These are phyloP conservation scores for Paradoxurus hermaphroditus DNA, from an alignment of 2,113 vertebrate genomes.

Conservation along the genomic window DNA sequence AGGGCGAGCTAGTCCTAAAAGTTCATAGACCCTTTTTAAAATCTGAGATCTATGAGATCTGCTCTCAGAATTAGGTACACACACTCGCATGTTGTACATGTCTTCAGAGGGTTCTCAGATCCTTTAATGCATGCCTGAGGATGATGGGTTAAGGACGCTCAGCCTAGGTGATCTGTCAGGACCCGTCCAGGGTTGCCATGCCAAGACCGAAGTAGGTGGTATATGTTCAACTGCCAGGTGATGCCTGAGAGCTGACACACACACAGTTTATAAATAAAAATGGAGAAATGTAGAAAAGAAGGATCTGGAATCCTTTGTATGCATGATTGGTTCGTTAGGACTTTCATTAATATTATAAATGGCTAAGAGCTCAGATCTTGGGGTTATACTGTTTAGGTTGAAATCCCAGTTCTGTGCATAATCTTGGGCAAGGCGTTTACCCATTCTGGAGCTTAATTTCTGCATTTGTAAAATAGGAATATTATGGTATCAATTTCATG, in stretches of 20 bases:
- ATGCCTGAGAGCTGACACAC: slow-evolving; percentile 12
- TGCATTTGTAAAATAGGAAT: neutral
- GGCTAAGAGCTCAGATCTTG: neutral
- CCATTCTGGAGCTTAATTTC: neutral
- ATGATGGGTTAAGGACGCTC: neutral
- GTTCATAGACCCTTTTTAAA: neutral
- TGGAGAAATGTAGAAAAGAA: slow-evolving; percentile 3
- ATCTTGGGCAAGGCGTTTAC: neutral
- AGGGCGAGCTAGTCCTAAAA: neutral
- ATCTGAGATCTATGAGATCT: neutral
- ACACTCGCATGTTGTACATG: neutral
- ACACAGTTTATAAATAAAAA: slow-evolving; percentile 4
- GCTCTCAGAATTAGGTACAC: neutral
- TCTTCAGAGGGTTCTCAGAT: neutral
- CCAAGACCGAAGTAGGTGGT: neutral
- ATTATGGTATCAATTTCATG: neutral
- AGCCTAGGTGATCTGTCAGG: neutral
- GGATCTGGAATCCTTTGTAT: neutral
- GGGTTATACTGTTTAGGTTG: neutral
- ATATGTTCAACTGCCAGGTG: neutral
- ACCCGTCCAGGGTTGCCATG: neutral
- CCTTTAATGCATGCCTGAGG: neutral
- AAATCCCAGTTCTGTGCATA: neutral
- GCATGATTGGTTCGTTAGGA: neutral
- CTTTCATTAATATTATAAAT: neutral